Evolutionary conservation across 2,888 invertebrate genomes (phyloP).

Genomic region (Netelia fuscicornis): DNA sequence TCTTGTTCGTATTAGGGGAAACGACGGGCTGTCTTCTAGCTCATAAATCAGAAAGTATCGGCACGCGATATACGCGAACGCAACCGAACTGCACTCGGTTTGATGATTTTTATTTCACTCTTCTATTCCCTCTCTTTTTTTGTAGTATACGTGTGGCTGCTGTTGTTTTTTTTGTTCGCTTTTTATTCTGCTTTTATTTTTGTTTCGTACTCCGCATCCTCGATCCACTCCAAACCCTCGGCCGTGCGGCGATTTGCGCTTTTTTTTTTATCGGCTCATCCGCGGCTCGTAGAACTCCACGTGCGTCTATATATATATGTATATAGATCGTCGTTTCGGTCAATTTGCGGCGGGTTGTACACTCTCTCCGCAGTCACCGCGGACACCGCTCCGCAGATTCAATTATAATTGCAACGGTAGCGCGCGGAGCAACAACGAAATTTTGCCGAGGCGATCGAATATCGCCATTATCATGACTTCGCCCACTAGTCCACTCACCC

Average conservation of each 20-base stretch:
- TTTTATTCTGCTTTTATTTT: slow-evolving; percentile 52
- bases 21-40: not conserved
- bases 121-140: too few species aligned
- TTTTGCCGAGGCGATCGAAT: slow-evolving; percentile 56
- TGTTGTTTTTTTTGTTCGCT: too few species aligned
- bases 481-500: too few species aligned
- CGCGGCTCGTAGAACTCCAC: slow-evolving; percentile 4
- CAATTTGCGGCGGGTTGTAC: slow-evolving; percentile 78
- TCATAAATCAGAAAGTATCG: not conserved
- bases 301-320: not conserved
- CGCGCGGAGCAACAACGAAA: slow-evolving; percentile 30
- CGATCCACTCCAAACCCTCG: slow-evolving; percentile 64
- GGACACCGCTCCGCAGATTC: slow-evolving; percentile 80
- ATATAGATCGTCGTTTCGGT: slow-evolving; percentile 76
- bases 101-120: slow-evolving; percentile 48
- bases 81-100: not conserved
- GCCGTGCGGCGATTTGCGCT: slow-evolving; percentile 25
- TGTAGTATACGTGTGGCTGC: too few species aligned
- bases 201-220: slow-evolving; percentile 61
- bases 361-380: slow-evolving; percentile 74
- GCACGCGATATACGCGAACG: not conserved
- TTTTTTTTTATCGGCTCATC: slow-evolving; percentile 49
- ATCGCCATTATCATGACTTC: slow-evolving; percentile 29
- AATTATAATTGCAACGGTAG: slow-evolving; percentile 74
- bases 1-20: too few species aligned